Evolutionary conservation across 1,140 invertebrate genomes (phyloP), one percentile per base, ranked within the genome.

Genomic region (Lucilia sericata): DNA sequence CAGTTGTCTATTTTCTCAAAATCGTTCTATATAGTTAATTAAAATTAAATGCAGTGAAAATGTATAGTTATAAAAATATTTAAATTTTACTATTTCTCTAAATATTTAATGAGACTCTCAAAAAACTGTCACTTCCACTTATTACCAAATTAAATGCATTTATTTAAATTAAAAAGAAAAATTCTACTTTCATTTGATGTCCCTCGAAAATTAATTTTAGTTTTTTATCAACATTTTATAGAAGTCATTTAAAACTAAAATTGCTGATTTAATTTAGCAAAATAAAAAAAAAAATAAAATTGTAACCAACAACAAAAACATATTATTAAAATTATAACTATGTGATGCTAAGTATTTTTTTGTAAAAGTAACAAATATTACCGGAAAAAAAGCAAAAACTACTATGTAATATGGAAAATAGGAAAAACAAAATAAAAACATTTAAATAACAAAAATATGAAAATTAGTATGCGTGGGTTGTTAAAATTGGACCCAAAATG

Each of bases 401-500:
- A 70, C 21, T 70, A 19, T 19, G 65, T 7, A 21, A 21, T 21
- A 21, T 19, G 9, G 65, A 70, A 21, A 19, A 8, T 30, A 1
- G 3, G 25, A 70, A 70, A 70, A 70, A 30, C 3, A 30, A 30
- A 30, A 30, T 30, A 30, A 30, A 30, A 30, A 30, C 25, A 30
- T 30, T 30, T 30, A 30, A 30, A 30, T 30, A 30, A 30, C 25
- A 30, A 30, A 30, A 30, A 30, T 42, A 42, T 42, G 42, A 60
- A 70, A 70, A 70, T 70, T 70, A 70, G 65, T 70, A 70, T 70
- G 65, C 65, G 65, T 70, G 65, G 65, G 65, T 70, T 70, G 65
- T 70, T 70, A 70, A 70, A 70, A 70, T 60, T 25, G 65, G 65
- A 70, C 65, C 65, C 65, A 70, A 70, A 70, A 70, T 70, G 65